Evolutionary conservation across 2,888 invertebrate genomes (phyloP).

Genomic region (Drosophila koepferae): DNA sequence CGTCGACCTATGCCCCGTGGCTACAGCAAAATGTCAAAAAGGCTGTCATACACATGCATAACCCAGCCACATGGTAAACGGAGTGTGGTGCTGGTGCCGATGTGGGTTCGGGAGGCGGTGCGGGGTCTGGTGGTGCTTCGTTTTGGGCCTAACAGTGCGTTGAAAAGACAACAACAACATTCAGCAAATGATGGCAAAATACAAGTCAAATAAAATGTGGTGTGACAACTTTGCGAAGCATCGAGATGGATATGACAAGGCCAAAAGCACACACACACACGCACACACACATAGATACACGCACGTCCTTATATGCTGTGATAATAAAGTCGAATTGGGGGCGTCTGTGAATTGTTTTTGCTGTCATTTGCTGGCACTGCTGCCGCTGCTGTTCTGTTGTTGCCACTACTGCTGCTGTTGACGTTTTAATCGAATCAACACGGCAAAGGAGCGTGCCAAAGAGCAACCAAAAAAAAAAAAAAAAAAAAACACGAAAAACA

Average conservation of each 20-base stretch:
- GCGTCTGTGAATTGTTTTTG: slow-evolving; percentile 69
- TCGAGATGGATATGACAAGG: slow-evolving; percentile 75
- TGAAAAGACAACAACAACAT: slow-evolving; percentile 33
- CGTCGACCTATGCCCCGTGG: slow-evolving; percentile 47
- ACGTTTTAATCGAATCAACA: slow-evolving; percentile 80
- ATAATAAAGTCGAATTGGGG: slow-evolving; percentile 54
- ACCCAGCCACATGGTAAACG: background rate
- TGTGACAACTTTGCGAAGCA: slow-evolving; percentile 71
- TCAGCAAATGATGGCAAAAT: slow-evolving; percentile 61
- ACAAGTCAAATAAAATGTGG: slow-evolving; percentile 75
- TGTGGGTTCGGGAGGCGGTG: background rate
- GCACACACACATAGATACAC: slow-evolving; percentile 1
- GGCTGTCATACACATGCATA: slow-evolving; percentile 53
- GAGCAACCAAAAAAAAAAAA: slow-evolving; percentile 30
- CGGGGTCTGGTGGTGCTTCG: background rate
- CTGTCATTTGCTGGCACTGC: slow-evolving; percentile 38
- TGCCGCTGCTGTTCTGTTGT: slow-evolving; percentile 47
- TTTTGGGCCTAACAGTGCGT: slow-evolving; percentile 46
- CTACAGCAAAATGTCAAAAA: slow-evolving; percentile 70
- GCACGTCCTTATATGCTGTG: slow-evolving; percentile 32
- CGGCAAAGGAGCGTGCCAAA: slow-evolving; percentile 57
- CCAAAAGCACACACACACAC: slow-evolving; percentile 31
- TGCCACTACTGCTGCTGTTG: slow-evolving; percentile 56
- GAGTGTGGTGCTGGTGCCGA: background rate
- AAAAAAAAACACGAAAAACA: slow-evolving; percentile 31